Evolutionary conservation across 1,140 invertebrate genomes (phyloP).

Genomic region (Tetramorium parvispinum): DNA sequence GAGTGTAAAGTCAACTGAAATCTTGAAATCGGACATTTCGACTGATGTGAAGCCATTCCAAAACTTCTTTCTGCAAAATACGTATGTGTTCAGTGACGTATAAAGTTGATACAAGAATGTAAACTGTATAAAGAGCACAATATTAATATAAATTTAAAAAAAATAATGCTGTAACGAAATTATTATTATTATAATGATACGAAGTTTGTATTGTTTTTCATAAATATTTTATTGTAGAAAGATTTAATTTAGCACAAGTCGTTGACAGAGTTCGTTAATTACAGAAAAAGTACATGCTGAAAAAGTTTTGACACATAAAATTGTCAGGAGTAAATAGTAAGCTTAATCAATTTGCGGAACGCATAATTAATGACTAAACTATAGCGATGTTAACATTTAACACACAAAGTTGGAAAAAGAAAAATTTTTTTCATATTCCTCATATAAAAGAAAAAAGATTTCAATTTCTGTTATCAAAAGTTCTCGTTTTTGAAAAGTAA

Average conservation of each 20-base stretch:
- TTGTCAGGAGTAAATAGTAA: not conserved
- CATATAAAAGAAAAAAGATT: not conserved
- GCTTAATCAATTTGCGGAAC: constrained; percentile 33
- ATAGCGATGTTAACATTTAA: not conserved
- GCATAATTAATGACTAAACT: constrained; percentile 1
- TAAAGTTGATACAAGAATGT: not conserved
- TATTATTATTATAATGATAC: not conserved
- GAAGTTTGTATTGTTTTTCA: not conserved
- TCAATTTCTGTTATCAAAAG: not conserved
- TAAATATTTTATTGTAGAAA: not conserved
- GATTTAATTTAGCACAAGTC: constrained; percentile 32
- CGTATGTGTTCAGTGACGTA: not conserved
- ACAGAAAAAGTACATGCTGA: not conserved
- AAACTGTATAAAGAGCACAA: not conserved
- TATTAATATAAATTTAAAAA: not conserved
- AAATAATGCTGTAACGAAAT: not conserved
- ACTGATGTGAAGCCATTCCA: constrained; percentile 4
- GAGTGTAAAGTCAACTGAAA: constrained; percentile 44
- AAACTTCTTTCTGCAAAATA: constrained; percentile 19
- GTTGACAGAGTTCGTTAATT: constrained; percentile 32
- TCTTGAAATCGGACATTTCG: constrained; percentile 22
- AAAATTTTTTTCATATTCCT: not conserved
- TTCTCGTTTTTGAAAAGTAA: constrained; percentile 7
- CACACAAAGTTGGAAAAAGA: not conserved
- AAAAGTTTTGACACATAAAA: constrained; percentile 34